Evolutionary conservation across 2,113 vertebrate species (phyloP).

Genomic region (Lichenostomus cassidix): DNA sequence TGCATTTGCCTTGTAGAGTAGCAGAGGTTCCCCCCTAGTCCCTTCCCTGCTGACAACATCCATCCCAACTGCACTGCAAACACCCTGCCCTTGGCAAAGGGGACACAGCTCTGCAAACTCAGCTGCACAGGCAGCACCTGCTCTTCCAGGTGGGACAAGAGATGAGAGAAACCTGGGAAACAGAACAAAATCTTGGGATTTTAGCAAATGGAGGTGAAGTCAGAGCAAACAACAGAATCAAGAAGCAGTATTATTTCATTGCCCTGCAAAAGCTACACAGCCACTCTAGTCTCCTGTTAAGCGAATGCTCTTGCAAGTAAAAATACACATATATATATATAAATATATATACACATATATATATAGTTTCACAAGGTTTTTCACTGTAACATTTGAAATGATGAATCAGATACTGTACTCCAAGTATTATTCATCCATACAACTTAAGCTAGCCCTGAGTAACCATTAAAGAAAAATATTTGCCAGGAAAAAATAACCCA

Average conservation of each 20-base stretch:
- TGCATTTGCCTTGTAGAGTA: background rate
- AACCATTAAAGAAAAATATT: constrained; percentile 43
- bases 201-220: background rate
- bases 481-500: constrained; percentile 58
- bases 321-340: background rate
- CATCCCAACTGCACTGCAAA: background rate
- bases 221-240: background rate
- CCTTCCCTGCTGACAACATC: background rate
- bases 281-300: background rate
- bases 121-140: background rate
- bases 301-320: background rate
- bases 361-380: background rate
- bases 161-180: background rate
- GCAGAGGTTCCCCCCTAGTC: background rate
- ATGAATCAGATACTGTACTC: constrained; percentile 6
- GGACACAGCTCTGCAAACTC: background rate
- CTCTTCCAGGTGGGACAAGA: background rate
- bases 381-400: background rate
- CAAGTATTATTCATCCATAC: constrained; percentile 28
- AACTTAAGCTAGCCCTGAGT: constrained; percentile 1
- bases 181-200: background rate
- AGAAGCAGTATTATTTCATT: background rate
- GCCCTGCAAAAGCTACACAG: background rate
- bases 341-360: background rate
- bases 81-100: background rate